Conservation (phyloP, 2,797 vertebrate genomes). For the Mus minutoides region DNA sequence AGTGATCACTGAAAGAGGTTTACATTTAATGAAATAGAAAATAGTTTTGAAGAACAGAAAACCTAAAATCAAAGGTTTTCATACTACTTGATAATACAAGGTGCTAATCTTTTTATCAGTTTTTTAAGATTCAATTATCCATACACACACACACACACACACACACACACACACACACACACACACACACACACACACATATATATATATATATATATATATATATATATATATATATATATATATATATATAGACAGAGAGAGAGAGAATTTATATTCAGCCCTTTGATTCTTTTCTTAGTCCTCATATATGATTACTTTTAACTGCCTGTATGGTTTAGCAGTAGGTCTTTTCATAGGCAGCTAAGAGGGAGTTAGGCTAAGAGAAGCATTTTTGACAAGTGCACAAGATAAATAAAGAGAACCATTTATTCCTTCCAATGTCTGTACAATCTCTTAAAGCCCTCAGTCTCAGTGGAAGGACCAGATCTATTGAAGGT, state of each 20-base stretch:
- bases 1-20: background rate
- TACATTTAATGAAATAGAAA: background rate
- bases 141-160: too few relatives aligned
- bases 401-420: background rate
- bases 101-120: background rate
- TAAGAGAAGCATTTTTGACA: background rate
- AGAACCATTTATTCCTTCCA: background rate
- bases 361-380: background rate
- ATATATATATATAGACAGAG: too few relatives aligned
- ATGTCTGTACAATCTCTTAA: background rate
- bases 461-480: background rate
- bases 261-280: background rate
- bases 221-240: background rate
- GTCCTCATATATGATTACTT: background rate
- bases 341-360: background rate
- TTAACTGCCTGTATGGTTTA: background rate
- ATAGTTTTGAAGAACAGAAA: background rate
- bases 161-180: too few relatives aligned
- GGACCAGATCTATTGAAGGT: fast-evolving
- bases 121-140: background rate
- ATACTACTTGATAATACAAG: background rate
- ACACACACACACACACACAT: too few relatives aligned
- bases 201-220: background rate
- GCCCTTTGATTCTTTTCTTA: background rate
- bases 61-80: background rate